Base-by-base conservation (phyloP, 2,797 vertebrate species). In the Myoxocephalus aenaeus region DNA sequence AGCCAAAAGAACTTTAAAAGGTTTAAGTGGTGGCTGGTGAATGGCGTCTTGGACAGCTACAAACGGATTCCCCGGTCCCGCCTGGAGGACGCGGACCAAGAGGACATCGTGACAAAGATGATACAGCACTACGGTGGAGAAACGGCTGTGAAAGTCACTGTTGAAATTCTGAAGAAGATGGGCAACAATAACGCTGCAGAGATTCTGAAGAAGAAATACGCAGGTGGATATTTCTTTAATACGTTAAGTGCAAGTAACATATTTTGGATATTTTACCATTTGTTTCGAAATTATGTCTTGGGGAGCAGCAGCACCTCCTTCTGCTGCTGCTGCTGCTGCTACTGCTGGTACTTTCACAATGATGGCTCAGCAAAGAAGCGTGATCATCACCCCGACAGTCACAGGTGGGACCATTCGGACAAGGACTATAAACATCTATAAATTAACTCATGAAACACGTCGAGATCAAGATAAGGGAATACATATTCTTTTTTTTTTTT, bases 1-100 rank as follows among this genome's bases (percentile, higher is more conserved):
- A 0, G 0, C 0, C 0, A 44, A 0, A 1, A 68, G 0, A 46
- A 90, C 1, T 83, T 88, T 2, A 4, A 59, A 0, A 77, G 0
- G 0, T 78, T 93, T 13, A 70, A 86, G 27, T 91, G 70, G 70
- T 6, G 29, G 36, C 88, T 93, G n/a, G 0, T 1, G 0, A 0
- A 1, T 0, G 0, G 2, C 0, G 1, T 57, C 4, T 0, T 77
- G 29, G 62, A 56, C 0, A 3, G 17, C 32, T 69, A 38, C 44
- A 1, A 6, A 5, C 50, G 70, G 1, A 75, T 90, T 48, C 42
- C 44, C 0, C 15, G 0, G 40, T 0, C 7, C 42, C 2, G 0
- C 4, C 36, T 90, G 11, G 54, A 87, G 15, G 1, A 1, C 0
- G 1, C 51, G 1, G 59, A 1, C 0, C 0, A 0, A 32, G 1